These are phyloP conservation scores for Lophura nycthemera DNA, from an alignment of 2,113 vertebrate species.

Conservation along the genomic window DNA sequence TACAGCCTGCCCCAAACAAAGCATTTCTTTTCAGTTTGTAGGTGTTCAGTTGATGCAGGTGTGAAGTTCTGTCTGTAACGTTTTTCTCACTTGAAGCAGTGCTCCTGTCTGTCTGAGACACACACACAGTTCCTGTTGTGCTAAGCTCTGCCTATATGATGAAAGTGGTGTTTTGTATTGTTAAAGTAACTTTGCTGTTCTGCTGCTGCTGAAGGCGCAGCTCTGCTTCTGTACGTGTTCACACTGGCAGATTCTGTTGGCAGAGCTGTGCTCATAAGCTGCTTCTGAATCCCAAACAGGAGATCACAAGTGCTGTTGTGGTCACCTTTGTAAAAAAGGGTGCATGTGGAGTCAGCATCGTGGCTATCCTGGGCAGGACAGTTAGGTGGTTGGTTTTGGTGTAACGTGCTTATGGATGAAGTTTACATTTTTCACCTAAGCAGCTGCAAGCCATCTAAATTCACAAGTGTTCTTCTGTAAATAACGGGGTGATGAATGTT, in stretches of 20 bases:
- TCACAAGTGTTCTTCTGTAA: constrained; percentile 13
- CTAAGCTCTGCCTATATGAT: neutral
- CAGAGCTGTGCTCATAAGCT: neutral
- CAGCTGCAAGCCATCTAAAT: neutral
- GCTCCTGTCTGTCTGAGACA: neutral
- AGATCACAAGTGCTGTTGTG: neutral
- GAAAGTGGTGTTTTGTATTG: neutral
- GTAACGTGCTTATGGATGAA: neutral
- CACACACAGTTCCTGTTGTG: neutral
- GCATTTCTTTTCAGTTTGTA: neutral
- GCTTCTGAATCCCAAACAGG: neutral
- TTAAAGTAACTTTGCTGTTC: neutral
- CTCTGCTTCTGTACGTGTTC: constrained; percentile 7
- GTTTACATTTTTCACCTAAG: constrained; percentile 35
- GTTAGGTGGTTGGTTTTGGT: neutral
- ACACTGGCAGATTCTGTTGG: neutral
- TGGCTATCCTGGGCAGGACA: neutral
- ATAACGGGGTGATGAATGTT: neutral
- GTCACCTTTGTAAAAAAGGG: neutral
- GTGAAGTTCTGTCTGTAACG: neutral
- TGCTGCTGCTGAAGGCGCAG: neutral
- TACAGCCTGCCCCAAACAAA: neutral
- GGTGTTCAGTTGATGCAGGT: neutral
- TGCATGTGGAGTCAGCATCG: neutral
- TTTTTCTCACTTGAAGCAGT: neutral